phyloP scores from a whole-genome alignment of 2,888 invertebrate species.

The Phortica okadai region DNA sequence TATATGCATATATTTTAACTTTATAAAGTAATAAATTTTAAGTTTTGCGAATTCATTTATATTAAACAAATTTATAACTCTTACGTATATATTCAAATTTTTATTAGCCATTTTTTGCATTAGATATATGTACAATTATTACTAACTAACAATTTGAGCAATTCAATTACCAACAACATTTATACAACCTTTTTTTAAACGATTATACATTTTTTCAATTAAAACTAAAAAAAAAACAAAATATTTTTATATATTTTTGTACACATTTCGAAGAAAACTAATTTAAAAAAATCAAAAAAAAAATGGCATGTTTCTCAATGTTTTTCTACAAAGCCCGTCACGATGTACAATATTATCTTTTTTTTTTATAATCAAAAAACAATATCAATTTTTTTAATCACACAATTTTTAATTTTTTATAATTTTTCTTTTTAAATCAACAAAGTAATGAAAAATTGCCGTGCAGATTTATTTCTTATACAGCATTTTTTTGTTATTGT shows the following conservation, averaged over 20 bases:
- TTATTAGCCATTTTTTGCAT: constrained; percentile 38
- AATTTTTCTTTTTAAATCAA: constrained; percentile 41
- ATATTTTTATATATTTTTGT: constrained; percentile 45
- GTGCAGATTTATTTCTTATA: neutral
- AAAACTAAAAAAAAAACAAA: constrained; percentile 36
- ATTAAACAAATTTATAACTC: neutral
- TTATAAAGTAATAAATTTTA: constrained; percentile 30
- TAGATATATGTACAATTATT: constrained; percentile 38
- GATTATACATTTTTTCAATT: constrained; percentile 38
- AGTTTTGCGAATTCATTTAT: constrained; percentile 3
- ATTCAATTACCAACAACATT: constrained; percentile 21
- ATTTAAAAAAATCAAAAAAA: constrained; percentile 41
- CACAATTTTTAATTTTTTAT: constrained; percentile 8
- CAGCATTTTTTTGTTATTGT: neutral
- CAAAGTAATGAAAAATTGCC: constrained; percentile 30
- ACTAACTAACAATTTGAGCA: constrained; percentile 14
- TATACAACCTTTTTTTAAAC: constrained; percentile 36
- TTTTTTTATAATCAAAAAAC: constrained; percentile 47
- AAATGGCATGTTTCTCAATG: constrained; percentile 77
- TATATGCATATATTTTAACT: constrained; percentile 43
- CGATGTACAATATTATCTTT: constrained; percentile 48
- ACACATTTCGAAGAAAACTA: constrained; percentile 6
- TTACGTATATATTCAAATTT: constrained; percentile 15
- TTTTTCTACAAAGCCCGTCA: constrained; percentile 60
- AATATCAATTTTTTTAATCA: neutral